phyloP scores from a whole-genome alignment of 92 coral and sea anemone species.

The Porites evermanni region DNA sequence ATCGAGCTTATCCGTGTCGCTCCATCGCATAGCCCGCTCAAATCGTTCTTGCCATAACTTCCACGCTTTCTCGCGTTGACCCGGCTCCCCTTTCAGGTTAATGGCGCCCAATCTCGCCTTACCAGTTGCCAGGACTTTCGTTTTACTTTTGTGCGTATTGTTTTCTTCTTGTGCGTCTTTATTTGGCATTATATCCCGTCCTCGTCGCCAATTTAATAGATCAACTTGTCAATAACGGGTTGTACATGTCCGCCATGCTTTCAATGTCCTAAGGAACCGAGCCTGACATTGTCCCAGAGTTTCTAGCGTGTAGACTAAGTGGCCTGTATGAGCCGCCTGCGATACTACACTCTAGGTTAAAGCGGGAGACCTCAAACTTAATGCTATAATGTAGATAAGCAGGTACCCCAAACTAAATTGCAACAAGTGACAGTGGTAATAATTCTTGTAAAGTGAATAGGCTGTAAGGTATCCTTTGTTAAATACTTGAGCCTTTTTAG shows the following conservation, averaged over 20 bases:
- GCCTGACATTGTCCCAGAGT: constrained; percentile 9
- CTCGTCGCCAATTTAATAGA: constrained; percentile 20
- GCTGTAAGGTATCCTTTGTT: no score
- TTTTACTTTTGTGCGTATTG: constrained; percentile 25
- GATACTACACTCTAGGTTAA: no score
- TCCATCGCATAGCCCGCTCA: constrained; percentile 46
- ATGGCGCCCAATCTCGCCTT: constrained; percentile 31
- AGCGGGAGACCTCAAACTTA: no score
- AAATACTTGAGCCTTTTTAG: no score
- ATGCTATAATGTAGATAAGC: no score
- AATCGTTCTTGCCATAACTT: constrained; percentile 44
- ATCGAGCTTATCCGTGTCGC: constrained; percentile 31
- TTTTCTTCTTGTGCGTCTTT: no score
- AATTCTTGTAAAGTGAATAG: no score
- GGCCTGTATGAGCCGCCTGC: no score
- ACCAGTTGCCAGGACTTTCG: constrained; percentile 36
- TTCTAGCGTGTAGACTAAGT: neutral
- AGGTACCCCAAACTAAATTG: no score
- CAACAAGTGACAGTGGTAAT: no score
- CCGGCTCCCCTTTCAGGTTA: constrained; percentile 41
- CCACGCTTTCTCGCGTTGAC: neutral
- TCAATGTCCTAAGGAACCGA: neutral
- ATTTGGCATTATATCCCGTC: no score
- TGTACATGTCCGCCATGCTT: neutral
- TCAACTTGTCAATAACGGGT: constrained; percentile 4